Conservation (phyloP, 2,113 vertebrate genomes). For the Genyomyrus donnyi region DNA sequence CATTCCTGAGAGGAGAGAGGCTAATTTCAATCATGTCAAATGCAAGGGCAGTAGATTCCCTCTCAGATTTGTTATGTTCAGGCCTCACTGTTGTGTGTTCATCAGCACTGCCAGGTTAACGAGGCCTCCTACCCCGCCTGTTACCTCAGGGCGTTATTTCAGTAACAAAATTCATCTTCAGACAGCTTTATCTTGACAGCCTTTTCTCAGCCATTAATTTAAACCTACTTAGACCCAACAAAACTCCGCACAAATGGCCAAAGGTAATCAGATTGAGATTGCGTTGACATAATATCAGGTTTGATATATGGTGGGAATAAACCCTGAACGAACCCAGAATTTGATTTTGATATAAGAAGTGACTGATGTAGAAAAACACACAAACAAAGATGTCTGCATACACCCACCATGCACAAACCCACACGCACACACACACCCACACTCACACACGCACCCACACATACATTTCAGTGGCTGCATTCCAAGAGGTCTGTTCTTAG, state of each 20-base stretch:
- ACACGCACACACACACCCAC: constrained; percentile 1
- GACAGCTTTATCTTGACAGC: neutral
- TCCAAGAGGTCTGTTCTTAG: constrained; percentile 12
- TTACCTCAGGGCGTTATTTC: neutral
- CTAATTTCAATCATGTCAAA: neutral
- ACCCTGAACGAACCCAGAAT: neutral
- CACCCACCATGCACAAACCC: neutral
- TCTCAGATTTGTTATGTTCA: neutral
- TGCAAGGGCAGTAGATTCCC: neutral
- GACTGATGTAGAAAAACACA: neutral
- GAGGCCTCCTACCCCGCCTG: neutral
- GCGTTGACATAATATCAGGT: neutral
- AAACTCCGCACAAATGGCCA: neutral
- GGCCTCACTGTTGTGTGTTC: neutral
- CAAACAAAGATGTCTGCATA: neutral
- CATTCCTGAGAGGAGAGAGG: neutral
- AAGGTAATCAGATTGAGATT: neutral
- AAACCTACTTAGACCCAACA: neutral
- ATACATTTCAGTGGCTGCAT: neutral
- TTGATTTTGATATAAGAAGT: neutral
- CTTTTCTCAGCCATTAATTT: neutral
- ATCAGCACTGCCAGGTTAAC: neutral
- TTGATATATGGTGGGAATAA: neutral
- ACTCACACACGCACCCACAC: neutral
- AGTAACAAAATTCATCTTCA: neutral